These are phyloP conservation scores for Dorcus hopei DNA, from an alignment of 2,888 invertebrate genomes.

Conservation along the genomic window DNA sequence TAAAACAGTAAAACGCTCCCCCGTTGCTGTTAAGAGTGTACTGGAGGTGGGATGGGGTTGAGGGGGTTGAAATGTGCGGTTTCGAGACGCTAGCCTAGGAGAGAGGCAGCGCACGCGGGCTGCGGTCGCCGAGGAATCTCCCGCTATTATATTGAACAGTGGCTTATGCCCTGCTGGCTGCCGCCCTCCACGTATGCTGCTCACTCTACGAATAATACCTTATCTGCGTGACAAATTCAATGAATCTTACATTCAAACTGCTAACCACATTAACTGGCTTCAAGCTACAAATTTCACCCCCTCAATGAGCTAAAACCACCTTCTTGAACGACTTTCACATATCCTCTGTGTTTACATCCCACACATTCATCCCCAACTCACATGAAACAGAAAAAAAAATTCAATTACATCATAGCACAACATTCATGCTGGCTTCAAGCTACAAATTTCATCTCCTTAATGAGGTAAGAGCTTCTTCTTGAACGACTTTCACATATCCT, in stretches of 20 bases:
- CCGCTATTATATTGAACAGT: conserved; percentile 51
- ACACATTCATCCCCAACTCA: too few species aligned
- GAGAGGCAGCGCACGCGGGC: conserved; percentile 46
- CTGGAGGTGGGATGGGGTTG: conserved; percentile 27
- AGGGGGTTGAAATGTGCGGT: conserved; percentile 49
- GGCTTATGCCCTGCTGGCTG: conserved; percentile 36
- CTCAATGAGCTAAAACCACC: background rate
- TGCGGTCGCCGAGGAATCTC: conserved; percentile 51
- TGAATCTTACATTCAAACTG: conserved; percentile 2
- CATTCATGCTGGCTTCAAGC: too few species aligned
- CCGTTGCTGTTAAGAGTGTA: conserved; percentile 48
- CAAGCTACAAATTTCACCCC: background rate
- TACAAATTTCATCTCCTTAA: too few species aligned
- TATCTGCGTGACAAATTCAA: conserved; percentile 3
- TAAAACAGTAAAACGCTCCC: conserved; percentile 52
- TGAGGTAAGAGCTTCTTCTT: too few species aligned
- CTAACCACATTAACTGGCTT: background rate
- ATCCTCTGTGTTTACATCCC: too few species aligned
- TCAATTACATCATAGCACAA: too few species aligned
- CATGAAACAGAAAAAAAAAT: too few species aligned
- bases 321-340: too few species aligned
- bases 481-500: too few species aligned
- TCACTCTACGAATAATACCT: conserved; percentile 3
- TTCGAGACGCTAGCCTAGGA: conserved; percentile 50
- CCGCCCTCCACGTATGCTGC: conserved; percentile 9